Evolutionary conservation across 2,888 invertebrate genomes (phyloP).

Genomic region (Mactromeris polynyma): DNA sequence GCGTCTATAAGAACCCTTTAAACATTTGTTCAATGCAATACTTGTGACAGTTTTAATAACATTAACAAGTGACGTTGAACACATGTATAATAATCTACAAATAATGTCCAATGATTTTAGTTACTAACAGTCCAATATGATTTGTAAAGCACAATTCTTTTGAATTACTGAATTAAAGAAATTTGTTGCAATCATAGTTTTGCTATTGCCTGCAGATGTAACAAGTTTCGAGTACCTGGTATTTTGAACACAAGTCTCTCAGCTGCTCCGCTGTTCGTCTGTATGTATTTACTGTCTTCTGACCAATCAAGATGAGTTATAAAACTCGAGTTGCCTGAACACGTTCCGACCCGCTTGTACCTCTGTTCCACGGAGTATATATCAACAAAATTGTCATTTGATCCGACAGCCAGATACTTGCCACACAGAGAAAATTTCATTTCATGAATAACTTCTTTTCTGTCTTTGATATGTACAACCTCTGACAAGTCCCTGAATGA

Average conservation of each 20-base stretch:
- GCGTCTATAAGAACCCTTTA: too few species aligned
- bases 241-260: slow-evolving; percentile 86
- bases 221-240: too few species aligned
- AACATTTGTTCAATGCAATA: too few species aligned
- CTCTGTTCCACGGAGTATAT: slow-evolving; percentile 86
- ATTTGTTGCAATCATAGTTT: too few species aligned
- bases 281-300: slow-evolving; percentile 86
- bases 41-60: too few species aligned
- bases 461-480: slow-evolving; percentile 85
- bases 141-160: too few species aligned
- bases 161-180: too few species aligned
- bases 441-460: slow-evolving; percentile 87
- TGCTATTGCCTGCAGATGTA: too few species aligned
- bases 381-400: slow-evolving; percentile 88
- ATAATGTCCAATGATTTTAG: too few species aligned
- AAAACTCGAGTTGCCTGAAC: slow-evolving; percentile 87
- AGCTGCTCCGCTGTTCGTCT: slow-evolving; percentile 87
- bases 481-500: slow-evolving; percentile 85
- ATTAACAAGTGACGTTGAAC: too few species aligned
- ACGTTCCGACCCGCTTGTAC: slow-evolving; percentile 86
- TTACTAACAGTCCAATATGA: too few species aligned
- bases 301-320: slow-evolving; percentile 88
- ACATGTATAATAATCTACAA: too few species aligned
- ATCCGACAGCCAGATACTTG: slow-evolving; percentile 87
- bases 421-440: slow-evolving; percentile 88